phyloP scores from a whole-genome alignment of 1,140 invertebrate genomes.

The Pogonognathellus flavescens region DNA sequence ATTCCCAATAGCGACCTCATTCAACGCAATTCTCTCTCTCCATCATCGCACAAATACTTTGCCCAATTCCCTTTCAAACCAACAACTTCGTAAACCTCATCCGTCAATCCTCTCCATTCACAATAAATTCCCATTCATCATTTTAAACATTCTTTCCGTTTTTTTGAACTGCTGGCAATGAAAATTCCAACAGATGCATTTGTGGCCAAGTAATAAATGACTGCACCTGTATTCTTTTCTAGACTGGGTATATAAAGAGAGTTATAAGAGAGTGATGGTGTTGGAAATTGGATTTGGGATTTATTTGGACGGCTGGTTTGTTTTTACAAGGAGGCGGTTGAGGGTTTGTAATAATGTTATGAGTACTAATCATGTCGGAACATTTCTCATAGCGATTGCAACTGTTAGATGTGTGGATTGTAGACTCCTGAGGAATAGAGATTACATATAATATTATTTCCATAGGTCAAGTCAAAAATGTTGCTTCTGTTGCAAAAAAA shows the following conservation, averaged over 20 bases:
- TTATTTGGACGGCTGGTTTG: too few relatives aligned
- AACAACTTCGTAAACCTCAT: background rate
- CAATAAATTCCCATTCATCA: background rate
- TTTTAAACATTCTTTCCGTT: background rate
- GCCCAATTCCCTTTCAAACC: background rate
- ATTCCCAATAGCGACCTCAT: background rate
- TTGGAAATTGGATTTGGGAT: too few relatives aligned
- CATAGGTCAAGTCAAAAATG: background rate
- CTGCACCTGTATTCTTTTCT: background rate
- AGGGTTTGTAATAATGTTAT: too few relatives aligned
- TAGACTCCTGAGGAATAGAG: too few relatives aligned
- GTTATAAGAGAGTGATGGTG: too few relatives aligned
- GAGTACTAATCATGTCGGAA: too few relatives aligned
- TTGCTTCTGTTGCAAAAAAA: background rate
- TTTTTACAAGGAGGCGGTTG: too few relatives aligned
- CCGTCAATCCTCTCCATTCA: background rate
- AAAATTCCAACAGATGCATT: too few relatives aligned
- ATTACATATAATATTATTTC: too few relatives aligned
- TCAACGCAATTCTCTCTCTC: conserved; percentile 1
- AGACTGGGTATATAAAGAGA: too few relatives aligned
- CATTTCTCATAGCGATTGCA: too few relatives aligned
- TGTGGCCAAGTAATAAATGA: background rate
- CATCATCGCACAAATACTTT: background rate
- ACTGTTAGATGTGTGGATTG: too few relatives aligned
- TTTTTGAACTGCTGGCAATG: background rate